Evolutionary conservation across 2,113 vertebrate genomes (phyloP).

Genomic region (Aspiorhynchus laticeps): DNA sequence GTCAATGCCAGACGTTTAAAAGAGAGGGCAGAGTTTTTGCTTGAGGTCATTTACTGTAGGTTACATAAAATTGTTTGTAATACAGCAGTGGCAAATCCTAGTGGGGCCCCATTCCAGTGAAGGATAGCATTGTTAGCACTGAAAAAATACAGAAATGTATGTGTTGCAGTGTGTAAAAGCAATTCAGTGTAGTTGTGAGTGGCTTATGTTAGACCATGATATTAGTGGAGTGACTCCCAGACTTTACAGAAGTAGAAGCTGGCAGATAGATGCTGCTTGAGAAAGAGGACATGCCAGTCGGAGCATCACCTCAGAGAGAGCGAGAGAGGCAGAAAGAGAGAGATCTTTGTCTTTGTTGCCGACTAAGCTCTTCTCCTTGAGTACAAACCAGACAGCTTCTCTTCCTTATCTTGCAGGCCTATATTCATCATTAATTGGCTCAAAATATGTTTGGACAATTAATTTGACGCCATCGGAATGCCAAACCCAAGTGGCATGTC

Average conservation of each 20-base stretch:
- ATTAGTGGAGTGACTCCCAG: background rate
- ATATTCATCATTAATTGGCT: background rate
- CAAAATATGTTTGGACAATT: background rate
- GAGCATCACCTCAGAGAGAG: constrained; percentile 43
- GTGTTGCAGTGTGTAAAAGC: background rate
- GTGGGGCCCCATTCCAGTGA: background rate
- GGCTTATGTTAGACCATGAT: background rate
- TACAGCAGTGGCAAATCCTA: background rate
- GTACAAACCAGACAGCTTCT: background rate
- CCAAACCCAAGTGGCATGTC: background rate
- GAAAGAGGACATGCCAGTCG: constrained; percentile 56
- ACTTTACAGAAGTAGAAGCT: background rate
- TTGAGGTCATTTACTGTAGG: constrained; percentile 15
- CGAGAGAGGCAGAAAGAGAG: background rate
- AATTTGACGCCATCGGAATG: background rate
- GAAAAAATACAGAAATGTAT: background rate
- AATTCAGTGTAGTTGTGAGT: background rate
- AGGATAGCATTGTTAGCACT: background rate
- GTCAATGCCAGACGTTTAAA: background rate
- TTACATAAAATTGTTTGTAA: constrained; percentile 25
- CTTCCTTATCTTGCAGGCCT: background rate
- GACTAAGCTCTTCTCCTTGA: background rate
- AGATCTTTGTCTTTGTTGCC: constrained; percentile 10
- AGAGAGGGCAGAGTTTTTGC: background rate
- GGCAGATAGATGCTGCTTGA: background rate